These are phyloP conservation scores for Hippopotamus amphibius DNA, from an alignment of 2,113 vertebrate genomes.

Conservation along the genomic window DNA sequence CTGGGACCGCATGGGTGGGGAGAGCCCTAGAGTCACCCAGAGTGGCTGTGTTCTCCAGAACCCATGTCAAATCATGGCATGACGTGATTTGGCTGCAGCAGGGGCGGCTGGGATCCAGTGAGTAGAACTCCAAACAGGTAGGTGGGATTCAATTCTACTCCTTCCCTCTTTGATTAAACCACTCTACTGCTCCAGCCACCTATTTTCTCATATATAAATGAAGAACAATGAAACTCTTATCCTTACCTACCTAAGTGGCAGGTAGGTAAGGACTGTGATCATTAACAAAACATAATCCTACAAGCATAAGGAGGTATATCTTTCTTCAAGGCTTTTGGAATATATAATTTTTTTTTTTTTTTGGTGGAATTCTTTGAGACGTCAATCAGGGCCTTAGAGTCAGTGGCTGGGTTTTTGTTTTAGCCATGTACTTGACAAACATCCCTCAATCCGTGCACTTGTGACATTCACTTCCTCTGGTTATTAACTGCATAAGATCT, in stretches of 20 bases:
- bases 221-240: background rate
- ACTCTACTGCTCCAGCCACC: background rate
- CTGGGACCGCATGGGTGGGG: slow-evolving; percentile 64
- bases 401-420: background rate
- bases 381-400: background rate
- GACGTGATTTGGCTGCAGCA: slow-evolving; percentile 55
- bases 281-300: background rate
- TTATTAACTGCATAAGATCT: background rate
- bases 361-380: background rate
- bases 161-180: background rate
- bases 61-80: background rate
- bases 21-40: slow-evolving; percentile 44
- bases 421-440: background rate
- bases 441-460: background rate
- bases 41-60: slow-evolving; percentile 70
- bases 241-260: background rate
- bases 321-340: background rate
- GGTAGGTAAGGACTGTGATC: background rate
- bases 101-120: background rate
- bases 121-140: background rate
- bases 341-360: background rate
- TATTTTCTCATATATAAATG: background rate
- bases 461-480: background rate
- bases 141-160: background rate
- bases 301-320: background rate